Conservation (phyloP, 2,113 vertebrate species). For the Oncorhynchus nerka region DNA sequence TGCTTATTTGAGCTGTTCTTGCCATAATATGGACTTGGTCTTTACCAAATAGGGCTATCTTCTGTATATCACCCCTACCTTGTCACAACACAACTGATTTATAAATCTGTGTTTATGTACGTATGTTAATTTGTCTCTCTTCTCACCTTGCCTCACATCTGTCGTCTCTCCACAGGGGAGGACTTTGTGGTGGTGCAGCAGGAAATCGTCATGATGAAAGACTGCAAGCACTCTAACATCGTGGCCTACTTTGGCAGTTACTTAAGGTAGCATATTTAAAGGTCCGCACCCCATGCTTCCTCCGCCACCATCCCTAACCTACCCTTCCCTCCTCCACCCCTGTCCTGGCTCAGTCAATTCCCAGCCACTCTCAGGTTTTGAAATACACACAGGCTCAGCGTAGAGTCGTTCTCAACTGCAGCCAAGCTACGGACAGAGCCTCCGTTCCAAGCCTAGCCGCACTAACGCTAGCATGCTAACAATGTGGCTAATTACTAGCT, state of each 20-base stretch:
- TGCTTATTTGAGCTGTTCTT: no score
- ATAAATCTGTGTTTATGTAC: conserved; percentile 4
- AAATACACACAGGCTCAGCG: background rate
- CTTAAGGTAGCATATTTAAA: conserved; percentile 72
- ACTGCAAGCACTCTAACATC: conserved; percentile 89
- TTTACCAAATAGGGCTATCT: no score
- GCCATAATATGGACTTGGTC: no score
- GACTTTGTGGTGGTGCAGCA: conserved; percentile 91
- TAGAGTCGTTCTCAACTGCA: background rate
- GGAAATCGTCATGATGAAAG: conserved; percentile 93
- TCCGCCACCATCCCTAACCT: background rate
- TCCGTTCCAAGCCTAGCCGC: background rate
- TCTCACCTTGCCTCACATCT: background rate
- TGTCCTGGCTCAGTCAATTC: background rate
- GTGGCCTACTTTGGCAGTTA: conserved; percentile 91
- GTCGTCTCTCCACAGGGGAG: conserved; percentile 73
- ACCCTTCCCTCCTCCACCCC: no score
- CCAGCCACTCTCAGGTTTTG: background rate
- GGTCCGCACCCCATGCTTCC: background rate
- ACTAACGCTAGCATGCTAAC: background rate
- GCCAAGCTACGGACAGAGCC: background rate
- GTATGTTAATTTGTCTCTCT: background rate
- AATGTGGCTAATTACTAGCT: background rate
- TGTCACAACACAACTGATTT: no score
- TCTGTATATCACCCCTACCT: no score